Conservation (phyloP, 2,888 invertebrate species). For the Calameuta idolon region DNA sequence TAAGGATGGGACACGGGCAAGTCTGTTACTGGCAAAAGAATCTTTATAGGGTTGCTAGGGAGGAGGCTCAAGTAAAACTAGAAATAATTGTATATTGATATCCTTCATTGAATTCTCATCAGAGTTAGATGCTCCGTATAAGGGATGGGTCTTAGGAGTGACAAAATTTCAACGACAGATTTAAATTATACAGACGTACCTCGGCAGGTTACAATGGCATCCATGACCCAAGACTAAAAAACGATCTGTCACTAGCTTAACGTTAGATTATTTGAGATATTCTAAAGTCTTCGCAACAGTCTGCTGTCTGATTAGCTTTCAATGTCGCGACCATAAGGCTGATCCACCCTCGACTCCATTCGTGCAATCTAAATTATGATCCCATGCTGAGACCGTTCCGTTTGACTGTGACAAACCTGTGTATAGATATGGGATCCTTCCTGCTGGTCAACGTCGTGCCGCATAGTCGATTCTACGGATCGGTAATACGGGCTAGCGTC, state of each 20-base stretch:
- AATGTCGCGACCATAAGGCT: not conserved
- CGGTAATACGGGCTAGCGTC: not conserved
- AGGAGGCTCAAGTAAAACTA: conserved; percentile 23
- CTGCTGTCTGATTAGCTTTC: not conserved
- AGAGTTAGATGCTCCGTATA: not conserved
- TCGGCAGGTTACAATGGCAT: no score
- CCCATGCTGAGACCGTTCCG: not conserved
- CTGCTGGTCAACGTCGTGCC: not conserved
- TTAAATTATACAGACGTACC: not conserved
- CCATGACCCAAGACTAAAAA: not conserved
- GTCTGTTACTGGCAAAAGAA: not conserved
- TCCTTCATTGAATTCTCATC: not conserved
- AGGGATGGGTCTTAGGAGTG: not conserved
- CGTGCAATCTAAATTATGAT: not conserved
- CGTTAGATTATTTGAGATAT: not conserved
- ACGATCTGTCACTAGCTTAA: not conserved
- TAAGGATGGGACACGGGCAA: not conserved
- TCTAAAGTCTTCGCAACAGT: not conserved
- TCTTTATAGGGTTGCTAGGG: not conserved
- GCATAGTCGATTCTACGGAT: not conserved
- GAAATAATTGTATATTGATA: conserved; percentile 6
- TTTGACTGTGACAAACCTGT: not conserved
- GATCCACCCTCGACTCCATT: not conserved
- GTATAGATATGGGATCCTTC: not conserved
- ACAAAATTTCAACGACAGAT: not conserved